Conservation (phyloP, 2,888 invertebrate genomes). For the Stratiomys singularior region DNA sequence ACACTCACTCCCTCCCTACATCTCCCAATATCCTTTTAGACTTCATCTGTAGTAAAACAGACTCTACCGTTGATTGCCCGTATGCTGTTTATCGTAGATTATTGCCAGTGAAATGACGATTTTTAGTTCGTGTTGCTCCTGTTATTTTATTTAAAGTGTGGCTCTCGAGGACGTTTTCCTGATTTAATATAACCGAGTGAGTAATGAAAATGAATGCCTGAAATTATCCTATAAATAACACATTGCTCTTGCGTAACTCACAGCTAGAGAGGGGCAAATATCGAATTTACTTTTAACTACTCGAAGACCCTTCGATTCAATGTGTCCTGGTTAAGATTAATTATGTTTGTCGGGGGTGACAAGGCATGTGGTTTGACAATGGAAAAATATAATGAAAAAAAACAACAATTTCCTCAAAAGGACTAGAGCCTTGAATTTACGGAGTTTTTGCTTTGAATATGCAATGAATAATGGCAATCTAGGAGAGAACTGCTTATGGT, state of each 20-base stretch:
- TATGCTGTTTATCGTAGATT: conserved; percentile 7
- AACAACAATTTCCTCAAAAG: too few species aligned
- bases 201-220: neutral
- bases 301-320: neutral
- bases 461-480: too few species aligned
- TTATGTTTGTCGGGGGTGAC: neutral
- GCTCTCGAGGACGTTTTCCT: neutral
- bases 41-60: too few species aligned
- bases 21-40: neutral
- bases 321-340: neutral
- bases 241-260: neutral
- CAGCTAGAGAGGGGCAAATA: neutral
- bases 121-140: neutral
- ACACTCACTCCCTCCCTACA: neutral
- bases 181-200: neutral
- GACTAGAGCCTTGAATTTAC: too few species aligned
- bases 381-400: too few species aligned
- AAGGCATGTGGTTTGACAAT: neutral
- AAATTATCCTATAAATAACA: conserved; percentile 4
- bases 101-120: neutral
- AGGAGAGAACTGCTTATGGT: too few species aligned
- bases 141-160: neutral
- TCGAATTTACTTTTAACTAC: neutral
- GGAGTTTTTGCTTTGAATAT: too few species aligned
- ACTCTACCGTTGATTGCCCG: neutral